Evolutionary conservation across 64 coral and sea anemone genomes (phyloP).

Genomic region (Stylophora pistillata): DNA sequence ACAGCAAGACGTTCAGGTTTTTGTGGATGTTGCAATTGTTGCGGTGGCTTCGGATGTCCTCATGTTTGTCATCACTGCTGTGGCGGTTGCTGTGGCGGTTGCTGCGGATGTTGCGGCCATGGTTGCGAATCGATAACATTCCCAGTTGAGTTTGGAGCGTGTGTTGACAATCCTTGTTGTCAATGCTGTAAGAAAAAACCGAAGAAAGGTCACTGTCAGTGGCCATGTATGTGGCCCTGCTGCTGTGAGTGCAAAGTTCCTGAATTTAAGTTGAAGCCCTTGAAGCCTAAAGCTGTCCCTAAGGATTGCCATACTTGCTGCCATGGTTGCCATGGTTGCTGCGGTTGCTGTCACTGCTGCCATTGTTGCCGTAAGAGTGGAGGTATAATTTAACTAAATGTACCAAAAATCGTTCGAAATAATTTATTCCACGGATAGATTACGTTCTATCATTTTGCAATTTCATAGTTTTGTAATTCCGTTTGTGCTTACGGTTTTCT

Average conservation of each 20-base stretch:
- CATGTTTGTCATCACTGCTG: slow-evolving; percentile 24
- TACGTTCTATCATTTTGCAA: no score
- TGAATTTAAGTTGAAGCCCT: slow-evolving; percentile 38
- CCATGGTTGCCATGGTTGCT: slow-evolving; percentile 24
- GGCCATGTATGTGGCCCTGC: slow-evolving; percentile 73
- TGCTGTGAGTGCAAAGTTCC: slow-evolving; percentile 62
- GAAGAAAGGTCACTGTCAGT: slow-evolving; percentile 40
- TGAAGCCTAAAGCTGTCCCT: slow-evolving; percentile 44
- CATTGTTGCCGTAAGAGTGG: slow-evolving; percentile 8
- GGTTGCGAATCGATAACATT: slow-evolving; percentile 22
- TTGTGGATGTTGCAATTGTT: slow-evolving; percentile 52
- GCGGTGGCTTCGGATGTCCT: slow-evolving; percentile 50
- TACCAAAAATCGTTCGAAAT: neutral
- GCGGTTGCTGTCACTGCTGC: slow-evolving; percentile 2
- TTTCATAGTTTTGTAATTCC: no score
- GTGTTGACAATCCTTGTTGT: slow-evolving; percentile 58
- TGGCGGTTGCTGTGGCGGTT: slow-evolving; percentile 32
- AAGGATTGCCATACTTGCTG: slow-evolving; percentile 42
- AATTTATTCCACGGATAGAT: neutral
- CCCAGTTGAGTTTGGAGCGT: slow-evolving; percentile 41
- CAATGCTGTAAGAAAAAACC: slow-evolving; percentile 53
- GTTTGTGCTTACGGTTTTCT: no score
- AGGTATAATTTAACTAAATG: neutral
- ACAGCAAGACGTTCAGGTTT: slow-evolving; percentile 42
- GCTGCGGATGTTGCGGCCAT: slow-evolving; percentile 44